Conservation (phyloP, 2,797 vertebrate genomes). For the Prionace glauca region DNA sequence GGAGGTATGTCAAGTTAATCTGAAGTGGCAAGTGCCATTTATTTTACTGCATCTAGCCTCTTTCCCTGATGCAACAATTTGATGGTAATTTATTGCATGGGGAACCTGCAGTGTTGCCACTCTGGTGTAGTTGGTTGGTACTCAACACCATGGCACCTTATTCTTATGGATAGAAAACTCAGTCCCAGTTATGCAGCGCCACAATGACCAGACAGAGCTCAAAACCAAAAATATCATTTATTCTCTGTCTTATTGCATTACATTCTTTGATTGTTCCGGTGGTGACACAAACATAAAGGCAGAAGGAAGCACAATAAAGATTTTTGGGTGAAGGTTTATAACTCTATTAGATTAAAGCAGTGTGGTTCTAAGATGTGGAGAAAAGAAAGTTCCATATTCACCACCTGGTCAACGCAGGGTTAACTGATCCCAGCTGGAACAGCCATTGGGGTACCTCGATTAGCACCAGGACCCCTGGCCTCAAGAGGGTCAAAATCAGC, state of each 20-base stretch:
- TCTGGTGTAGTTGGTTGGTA: background rate
- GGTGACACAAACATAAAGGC: background rate
- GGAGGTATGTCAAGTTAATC: background rate
- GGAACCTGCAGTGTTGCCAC: background rate
- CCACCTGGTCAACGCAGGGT: background rate
- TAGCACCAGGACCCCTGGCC: background rate
- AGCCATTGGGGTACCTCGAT: background rate
- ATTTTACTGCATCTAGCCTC: background rate
- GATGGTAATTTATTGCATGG: background rate
- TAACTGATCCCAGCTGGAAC: background rate
- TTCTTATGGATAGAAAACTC: background rate
- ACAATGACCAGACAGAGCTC: background rate
- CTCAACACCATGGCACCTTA: background rate
- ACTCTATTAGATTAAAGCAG: background rate
- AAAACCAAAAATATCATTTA: background rate
- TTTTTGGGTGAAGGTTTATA: background rate
- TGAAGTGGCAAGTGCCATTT: background rate
- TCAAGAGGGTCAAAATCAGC: background rate
- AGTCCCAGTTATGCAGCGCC: background rate
- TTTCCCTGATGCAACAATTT: background rate
- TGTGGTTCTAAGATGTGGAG: background rate
- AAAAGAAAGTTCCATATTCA: background rate
- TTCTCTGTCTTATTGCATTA: background rate
- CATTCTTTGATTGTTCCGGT: background rate
- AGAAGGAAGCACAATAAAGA: background rate